Evolutionary conservation across 2,797 vertebrate species (phyloP).

Genomic region (Danio kyathit): DNA sequence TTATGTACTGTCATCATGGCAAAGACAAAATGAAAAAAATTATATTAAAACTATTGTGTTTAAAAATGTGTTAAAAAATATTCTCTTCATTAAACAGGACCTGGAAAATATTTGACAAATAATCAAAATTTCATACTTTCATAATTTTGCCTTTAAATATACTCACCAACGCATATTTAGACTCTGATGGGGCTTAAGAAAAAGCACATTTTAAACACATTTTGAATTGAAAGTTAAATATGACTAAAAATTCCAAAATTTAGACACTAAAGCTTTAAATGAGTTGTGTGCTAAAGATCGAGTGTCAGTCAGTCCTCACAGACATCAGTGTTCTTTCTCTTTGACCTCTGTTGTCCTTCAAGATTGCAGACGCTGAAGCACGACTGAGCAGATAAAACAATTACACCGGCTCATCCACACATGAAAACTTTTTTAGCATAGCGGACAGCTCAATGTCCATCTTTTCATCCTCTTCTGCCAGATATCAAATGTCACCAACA

Average conservation of each 20-base stretch:
- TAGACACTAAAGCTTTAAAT: background rate
- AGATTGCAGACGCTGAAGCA: conserved; percentile 33
- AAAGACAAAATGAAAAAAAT: no score
- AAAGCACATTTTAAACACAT: no score
- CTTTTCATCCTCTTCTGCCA: background rate
- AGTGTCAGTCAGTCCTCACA: background rate
- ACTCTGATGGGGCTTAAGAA: no score
- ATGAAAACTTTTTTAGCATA: conserved; percentile 8
- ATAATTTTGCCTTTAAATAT: no score
- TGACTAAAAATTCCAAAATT: no score
- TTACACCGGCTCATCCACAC: conserved; percentile 41
- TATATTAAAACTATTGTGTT: no score
- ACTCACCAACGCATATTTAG: no score
- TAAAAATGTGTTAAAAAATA: no score
- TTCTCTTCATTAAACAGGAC: no score
- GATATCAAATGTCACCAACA: conserved; percentile 3
- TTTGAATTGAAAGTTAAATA: background rate
- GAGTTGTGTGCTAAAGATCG: conserved; percentile 3
- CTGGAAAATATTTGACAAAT: no score
- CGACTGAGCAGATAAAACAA: conserved; percentile 22
- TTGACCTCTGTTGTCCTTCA: conserved; percentile 20
- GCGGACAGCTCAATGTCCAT: conserved; percentile 7
- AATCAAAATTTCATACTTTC: no score
- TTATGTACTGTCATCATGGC: no score
- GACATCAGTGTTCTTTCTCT: background rate